phyloP scores from a whole-genome alignment of 1,140 invertebrate species.

The Eurosta solidaginis region DNA sequence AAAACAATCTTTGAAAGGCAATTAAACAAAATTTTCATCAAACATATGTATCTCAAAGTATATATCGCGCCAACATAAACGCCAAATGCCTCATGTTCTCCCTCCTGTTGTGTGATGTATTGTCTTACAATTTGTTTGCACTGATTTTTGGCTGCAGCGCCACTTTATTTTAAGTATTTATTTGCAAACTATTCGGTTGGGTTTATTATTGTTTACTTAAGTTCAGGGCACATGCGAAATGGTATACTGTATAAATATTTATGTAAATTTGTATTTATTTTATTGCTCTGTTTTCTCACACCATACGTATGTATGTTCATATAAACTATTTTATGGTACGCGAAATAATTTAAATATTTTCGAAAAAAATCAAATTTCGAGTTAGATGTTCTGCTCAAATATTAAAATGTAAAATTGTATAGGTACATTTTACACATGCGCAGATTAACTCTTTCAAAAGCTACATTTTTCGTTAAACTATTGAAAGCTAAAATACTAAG shows the following conservation, averaged over 20 bases:
- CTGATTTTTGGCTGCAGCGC: constrained; percentile 3
- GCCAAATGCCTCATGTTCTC: neutral
- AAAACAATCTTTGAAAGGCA: too few species aligned
- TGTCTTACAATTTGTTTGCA: neutral
- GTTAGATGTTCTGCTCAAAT: neutral
- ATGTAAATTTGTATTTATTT: neutral
- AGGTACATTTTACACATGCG: too few species aligned
- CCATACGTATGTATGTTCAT: too few species aligned
- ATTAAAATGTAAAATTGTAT: neutral
- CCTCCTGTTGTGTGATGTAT: neutral
- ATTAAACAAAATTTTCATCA: too few species aligned
- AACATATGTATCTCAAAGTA: too few species aligned
- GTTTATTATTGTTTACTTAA: constrained; percentile 8
- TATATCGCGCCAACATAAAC: too few species aligned
- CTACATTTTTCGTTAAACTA: too few species aligned
- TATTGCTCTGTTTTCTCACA: constrained; percentile 4
- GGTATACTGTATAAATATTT: too few species aligned
- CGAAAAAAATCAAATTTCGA: constrained; percentile 1
- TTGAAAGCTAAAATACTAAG: too few species aligned
- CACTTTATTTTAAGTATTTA: neutral
- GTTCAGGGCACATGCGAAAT: neutral
- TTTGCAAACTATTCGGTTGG: constrained; percentile 1
- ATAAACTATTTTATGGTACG: neutral
- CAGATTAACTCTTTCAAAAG: too few species aligned
- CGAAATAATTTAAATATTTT: constrained; percentile 3